Percentiles rank a stretch among this genome's conserved stretches.
phyloP scores from a whole-genome alignment of 1,140 invertebrate genomes.

The Lepidurus apus region DNA sequence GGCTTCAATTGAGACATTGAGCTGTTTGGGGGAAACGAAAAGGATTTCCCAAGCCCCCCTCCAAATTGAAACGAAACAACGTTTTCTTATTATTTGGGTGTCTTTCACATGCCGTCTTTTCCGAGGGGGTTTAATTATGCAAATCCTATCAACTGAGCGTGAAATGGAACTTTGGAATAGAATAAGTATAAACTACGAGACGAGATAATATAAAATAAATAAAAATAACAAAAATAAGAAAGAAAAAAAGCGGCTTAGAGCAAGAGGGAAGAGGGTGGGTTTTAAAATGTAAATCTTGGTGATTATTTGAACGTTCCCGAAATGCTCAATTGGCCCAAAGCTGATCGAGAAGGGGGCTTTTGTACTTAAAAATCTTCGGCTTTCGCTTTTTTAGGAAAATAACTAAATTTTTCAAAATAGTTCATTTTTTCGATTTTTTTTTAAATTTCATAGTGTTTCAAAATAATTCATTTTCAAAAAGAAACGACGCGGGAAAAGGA shows the following conservation, averaged over 20 bases:
- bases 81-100: constrained; percentile 8
- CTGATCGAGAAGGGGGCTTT: background rate
- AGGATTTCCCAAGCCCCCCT: background rate
- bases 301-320: constrained; percentile 25
- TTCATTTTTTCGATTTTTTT: too few relatives aligned
- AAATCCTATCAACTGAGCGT: constrained; percentile 24
- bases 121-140: background rate
- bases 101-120: background rate
- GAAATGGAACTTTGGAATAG: constrained; percentile 10
- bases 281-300: constrained; percentile 11
- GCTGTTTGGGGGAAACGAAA: background rate
- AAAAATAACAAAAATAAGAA: background rate
- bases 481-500: background rate
- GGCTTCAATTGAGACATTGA: constrained; percentile 19
- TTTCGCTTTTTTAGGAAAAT: background rate
- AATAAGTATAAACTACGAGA: constrained; percentile 24
- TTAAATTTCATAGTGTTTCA: too few relatives aligned
- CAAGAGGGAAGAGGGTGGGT: constrained; percentile 26
- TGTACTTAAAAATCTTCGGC: background rate
- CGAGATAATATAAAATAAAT: constrained; percentile 23
- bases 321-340: background rate
- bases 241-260: constrained; percentile 25
- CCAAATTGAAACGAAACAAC: constrained; percentile 25
- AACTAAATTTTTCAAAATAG: background rate
- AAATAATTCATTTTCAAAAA: background rate